phyloP scores from a whole-genome alignment of 2,113 vertebrate species.

The Tachysurus vachellii region DNA sequence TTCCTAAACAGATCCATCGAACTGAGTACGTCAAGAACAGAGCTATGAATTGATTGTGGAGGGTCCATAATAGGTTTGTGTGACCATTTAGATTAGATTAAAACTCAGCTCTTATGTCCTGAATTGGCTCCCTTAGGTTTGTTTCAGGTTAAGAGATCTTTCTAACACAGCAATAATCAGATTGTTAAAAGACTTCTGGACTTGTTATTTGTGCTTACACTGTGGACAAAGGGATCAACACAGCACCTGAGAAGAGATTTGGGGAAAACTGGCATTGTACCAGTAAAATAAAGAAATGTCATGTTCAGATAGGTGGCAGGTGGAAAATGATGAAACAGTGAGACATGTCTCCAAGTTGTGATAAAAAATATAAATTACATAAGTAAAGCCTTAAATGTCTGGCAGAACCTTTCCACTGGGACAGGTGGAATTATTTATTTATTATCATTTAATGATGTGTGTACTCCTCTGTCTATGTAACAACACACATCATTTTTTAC shows the following conservation, averaged over 20 bases:
- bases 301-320: not conserved
- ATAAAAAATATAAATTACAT: not conserved
- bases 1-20: not conserved
- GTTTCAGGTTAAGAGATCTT: not conserved
- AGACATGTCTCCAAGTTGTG: not conserved
- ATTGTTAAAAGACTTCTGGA: not conserved
- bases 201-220: not conserved
- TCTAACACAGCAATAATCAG: not conserved
- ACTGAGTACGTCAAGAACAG: not conserved
- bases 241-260: not conserved
- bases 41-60: not conserved
- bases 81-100: not conserved
- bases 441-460: slow-evolving; percentile 15
- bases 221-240: not conserved
- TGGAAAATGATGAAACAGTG: not conserved
- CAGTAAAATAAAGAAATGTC: not conserved
- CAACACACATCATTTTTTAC: slow-evolving; percentile 54
- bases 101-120: not conserved
- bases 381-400: not conserved
- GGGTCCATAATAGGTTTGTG: not conserved
- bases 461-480: not conserved
- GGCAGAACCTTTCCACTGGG: not conserved
- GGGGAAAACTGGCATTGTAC: not conserved
- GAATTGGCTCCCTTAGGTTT: not conserved
- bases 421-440: not conserved